A percentile compares a stretch with the other conserved stretches of the same genome.
Conservation (phyloP, 1,140 invertebrate species). For the Hylaeus volcanicus region DNA sequence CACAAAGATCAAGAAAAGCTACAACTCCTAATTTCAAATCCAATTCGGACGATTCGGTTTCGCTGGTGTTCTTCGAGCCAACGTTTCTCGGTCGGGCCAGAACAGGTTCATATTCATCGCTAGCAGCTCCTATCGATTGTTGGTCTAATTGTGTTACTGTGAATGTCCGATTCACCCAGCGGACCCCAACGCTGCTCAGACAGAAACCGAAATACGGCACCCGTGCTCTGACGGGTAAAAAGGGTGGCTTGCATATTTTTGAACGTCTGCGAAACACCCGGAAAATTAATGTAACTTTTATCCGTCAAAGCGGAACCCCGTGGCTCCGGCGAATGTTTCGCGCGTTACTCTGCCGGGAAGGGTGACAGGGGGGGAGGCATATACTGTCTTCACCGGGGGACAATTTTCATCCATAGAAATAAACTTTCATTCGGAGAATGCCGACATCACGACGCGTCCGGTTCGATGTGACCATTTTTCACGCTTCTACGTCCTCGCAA, state of each 20-base stretch:
- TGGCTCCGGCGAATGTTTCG: slow-evolving; percentile 48
- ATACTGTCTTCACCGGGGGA: slow-evolving; percentile 22
- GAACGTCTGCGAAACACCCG: slow-evolving; percentile 71
- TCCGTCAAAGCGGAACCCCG: slow-evolving; percentile 62
- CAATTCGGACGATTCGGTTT: neutral
- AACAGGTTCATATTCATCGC: slow-evolving; percentile 70
- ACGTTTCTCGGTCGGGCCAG: slow-evolving; percentile 7
- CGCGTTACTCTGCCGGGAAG: slow-evolving; percentile 35
- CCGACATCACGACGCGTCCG: slow-evolving; percentile 7
- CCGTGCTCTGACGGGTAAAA: slow-evolving; percentile 74
- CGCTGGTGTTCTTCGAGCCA: neutral
- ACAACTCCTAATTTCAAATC: neutral
- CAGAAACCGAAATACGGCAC: slow-evolving; percentile 71
- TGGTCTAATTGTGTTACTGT: slow-evolving; percentile 79
- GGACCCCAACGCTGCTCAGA: slow-evolving; percentile 63
- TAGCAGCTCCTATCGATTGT: slow-evolving; percentile 76
- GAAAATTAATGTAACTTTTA: slow-evolving; percentile 76
- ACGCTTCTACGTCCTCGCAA: neutral
- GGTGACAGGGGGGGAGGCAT: neutral
- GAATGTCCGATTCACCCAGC: slow-evolving; percentile 77
- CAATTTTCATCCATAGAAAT: slow-evolving; percentile 55
- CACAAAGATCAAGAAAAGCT: neutral
- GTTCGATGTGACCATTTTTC: slow-evolving; percentile 36
- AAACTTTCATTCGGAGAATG: slow-evolving; percentile 32
- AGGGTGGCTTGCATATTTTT: slow-evolving; percentile 78